These are phyloP conservation scores for Beris morrisii DNA, from an alignment of 2,888 invertebrate genomes.

Conservation along the genomic window DNA sequence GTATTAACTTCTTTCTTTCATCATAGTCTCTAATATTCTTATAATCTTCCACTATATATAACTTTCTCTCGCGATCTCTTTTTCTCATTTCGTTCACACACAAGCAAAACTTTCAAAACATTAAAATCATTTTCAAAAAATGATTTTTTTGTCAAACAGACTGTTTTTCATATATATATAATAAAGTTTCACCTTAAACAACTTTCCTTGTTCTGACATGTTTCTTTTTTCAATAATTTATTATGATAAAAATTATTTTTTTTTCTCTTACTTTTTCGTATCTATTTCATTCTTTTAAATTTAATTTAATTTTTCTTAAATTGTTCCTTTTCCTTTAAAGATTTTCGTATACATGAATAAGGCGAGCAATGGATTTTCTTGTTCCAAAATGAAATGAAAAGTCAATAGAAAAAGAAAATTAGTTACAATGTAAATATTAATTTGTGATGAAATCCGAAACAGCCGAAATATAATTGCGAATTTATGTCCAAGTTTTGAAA, in stretches of 20 bases:
- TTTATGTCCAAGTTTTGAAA: constrained; percentile 8
- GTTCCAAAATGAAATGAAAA: constrained; percentile 14
- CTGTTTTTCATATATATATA: not conserved
- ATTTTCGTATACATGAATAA: constrained; percentile 47
- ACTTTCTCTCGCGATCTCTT: constrained; percentile 31
- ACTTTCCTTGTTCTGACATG: constrained; percentile 11
- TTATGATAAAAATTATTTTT: constrained; percentile 15
- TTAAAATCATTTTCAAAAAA: constrained; percentile 27
- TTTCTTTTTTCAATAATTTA: not conserved
- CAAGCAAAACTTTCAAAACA: constrained; percentile 32
- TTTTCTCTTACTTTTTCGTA: not conserved
- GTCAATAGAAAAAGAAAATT: too few species aligned
- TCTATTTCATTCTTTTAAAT: not conserved
- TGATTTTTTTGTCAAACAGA: constrained; percentile 23
- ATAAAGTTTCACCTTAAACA: not conserved
- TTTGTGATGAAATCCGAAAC: too few species aligned
- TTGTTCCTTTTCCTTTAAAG: constrained; percentile 37
- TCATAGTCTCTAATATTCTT: constrained; percentile 39
- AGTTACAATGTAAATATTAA: not conserved
- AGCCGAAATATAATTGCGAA: constrained; percentile 30
- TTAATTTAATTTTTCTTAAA: constrained; percentile 29
- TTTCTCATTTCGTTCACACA: constrained; percentile 42
- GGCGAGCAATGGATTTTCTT: constrained; percentile 44
- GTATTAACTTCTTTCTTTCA: constrained; percentile 38
- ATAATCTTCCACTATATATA: constrained; percentile 23